A percentile compares a stretch with the other conserved stretches of the same genome.
phyloP scores from a whole-genome alignment of 2,113 vertebrate genomes.

The Oplegnathus fasciatus region DNA sequence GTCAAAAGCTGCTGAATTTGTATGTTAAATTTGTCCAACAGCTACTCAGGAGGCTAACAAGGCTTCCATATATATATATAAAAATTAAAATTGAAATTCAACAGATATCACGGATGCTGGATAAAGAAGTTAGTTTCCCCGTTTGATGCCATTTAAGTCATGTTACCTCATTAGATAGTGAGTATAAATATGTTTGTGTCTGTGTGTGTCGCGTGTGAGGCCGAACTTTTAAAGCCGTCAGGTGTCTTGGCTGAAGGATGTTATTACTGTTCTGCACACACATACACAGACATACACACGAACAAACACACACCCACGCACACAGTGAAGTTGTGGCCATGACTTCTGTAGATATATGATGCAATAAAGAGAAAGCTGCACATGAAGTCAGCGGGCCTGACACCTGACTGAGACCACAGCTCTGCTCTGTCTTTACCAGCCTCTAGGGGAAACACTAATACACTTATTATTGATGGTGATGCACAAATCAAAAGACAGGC shows the following conservation, averaged over 20 bases:
- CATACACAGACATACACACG: not conserved
- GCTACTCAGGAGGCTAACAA: not conserved
- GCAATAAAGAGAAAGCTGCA: conserved; percentile 29
- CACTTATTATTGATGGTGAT: conserved; percentile 1
- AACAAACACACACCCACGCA: not conserved
- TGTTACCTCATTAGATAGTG: not conserved
- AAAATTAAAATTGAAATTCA: not conserved
- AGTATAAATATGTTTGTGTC: not conserved
- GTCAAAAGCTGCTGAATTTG: conserved; percentile 13
- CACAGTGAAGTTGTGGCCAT: not conserved
- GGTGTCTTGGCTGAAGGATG: not conserved
- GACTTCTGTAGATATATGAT: conserved; percentile 30
- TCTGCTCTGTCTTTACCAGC: not conserved
- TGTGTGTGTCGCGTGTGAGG: not conserved
- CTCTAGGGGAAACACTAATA: conserved; percentile 21
- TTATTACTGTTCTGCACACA: not conserved
- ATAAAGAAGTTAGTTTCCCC: not conserved
- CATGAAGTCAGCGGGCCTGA: not conserved
- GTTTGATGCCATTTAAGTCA: not conserved
- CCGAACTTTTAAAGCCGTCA: conserved; percentile 7
- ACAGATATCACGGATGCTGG: not conserved
- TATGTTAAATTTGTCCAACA: not conserved
- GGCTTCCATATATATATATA: not conserved
- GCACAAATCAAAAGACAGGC: conserved; percentile 26
- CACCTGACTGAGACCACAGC: conserved; percentile 8